A percentile compares a stretch with the other conserved stretches of the same genome.
These are phyloP conservation scores for Rhinoraja longicauda DNA, from an alignment of 2,797 vertebrate genomes.

Conservation along the genomic window DNA sequence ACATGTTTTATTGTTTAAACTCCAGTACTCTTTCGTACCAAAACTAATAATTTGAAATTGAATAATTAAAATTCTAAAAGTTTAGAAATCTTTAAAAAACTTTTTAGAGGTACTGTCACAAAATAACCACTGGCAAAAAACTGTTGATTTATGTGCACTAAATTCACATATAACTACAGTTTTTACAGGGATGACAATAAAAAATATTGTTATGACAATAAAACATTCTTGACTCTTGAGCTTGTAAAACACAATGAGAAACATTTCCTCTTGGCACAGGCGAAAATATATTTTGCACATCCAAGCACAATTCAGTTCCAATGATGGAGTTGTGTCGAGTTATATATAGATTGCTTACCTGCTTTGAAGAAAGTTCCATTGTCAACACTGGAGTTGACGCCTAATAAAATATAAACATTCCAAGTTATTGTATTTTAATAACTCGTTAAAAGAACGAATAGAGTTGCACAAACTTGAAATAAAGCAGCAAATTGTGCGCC, in stretches of 20 bases:
- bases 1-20: no score
- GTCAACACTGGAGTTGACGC: conserved; percentile 27
- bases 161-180: background rate
- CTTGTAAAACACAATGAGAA: background rate
- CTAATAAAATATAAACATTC: background rate
- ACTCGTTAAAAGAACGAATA: background rate
- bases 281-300: background rate
- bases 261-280: background rate
- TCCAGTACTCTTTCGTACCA: no score
- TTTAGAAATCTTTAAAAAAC: no score
- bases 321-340: background rate
- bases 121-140: no score
- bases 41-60: no score
- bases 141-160: no score
- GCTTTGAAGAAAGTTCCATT: conserved; percentile 33
- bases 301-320: background rate
- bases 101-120: no score
- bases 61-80: no score
- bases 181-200: no score
- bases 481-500: background rate
- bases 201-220: no score
- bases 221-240: no score
- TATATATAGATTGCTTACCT: conserved; percentile 9
- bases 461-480: background rate
- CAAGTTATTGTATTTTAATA: background rate